A percentile compares a stretch with the other conserved stretches of the same genome.
phyloP scores from a whole-genome alignment of 2,113 vertebrate genomes.

The Zosterops pallidus region DNA sequence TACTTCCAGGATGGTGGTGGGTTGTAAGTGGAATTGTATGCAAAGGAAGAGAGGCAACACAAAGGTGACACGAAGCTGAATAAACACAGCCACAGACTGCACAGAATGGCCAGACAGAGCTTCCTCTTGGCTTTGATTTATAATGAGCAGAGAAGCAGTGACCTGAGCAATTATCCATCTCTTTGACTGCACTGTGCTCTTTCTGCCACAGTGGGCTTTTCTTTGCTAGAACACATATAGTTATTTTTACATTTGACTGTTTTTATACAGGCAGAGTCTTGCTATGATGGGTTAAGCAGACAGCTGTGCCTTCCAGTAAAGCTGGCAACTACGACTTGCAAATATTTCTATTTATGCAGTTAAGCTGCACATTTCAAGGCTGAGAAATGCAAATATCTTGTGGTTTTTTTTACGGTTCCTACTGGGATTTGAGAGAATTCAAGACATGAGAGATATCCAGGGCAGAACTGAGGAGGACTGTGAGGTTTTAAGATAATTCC shows the following conservation, averaged over 20 bases:
- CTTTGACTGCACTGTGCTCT: neutral
- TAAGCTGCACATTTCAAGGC: neutral
- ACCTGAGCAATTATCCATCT: conserved; percentile 7
- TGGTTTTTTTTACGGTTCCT: neutral
- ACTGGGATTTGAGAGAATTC: neutral
- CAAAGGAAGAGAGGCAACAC: neutral
- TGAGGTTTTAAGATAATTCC: neutral
- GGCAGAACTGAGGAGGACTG: neutral
- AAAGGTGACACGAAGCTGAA: neutral
- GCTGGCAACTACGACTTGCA: conserved; percentile 24
- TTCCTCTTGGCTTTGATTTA: conserved; percentile 28
- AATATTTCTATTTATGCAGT: conserved; percentile 17
- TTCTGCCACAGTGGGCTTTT: neutral
- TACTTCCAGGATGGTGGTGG: neutral
- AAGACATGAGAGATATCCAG: neutral
- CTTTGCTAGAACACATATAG: neutral
- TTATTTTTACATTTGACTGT: conserved; percentile 12
- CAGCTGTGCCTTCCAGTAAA: conserved; percentile 16
- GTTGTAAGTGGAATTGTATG: neutral
- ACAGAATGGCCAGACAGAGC: neutral
- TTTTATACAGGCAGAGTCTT: neutral
- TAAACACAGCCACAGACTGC: neutral
- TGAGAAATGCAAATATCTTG: neutral
- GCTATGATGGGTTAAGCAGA: neutral
- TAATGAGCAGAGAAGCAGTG: conserved; percentile 19